These are phyloP conservation scores for Seriola quinqueradiata DNA, from an alignment of 2,113 vertebrate genomes.

Conservation along the genomic window DNA sequence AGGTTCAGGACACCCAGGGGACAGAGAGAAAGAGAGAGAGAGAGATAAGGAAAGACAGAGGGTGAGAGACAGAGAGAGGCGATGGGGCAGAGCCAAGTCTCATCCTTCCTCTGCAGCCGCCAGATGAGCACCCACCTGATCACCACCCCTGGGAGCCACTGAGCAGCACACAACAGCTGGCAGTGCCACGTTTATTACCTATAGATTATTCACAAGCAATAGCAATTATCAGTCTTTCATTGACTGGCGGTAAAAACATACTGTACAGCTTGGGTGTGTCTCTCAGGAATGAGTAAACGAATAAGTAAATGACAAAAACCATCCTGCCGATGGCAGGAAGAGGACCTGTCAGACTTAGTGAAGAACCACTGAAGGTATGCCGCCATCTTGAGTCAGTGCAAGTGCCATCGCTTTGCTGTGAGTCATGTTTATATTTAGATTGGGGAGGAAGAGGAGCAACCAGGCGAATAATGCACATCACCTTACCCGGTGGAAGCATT, in stretches of 20 bases:
- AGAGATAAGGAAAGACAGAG: background rate
- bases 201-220: conserved; percentile 68
- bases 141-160: conserved; percentile 40
- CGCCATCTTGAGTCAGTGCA: conserved; percentile 70
- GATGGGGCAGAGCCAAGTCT: conserved; percentile 47
- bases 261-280: conserved; percentile 17
- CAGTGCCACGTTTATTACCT: conserved; percentile 61
- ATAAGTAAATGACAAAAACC: background rate
- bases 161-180: conserved; percentile 66
- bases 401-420: conserved; percentile 51
- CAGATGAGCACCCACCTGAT: conserved; percentile 76
- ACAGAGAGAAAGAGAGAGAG: background rate
- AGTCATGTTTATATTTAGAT: conserved; percentile 79
- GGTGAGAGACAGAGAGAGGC: background rate
- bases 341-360: conserved; percentile 40
- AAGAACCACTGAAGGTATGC: conserved; percentile 58
- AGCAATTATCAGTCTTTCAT: conserved; percentile 43
- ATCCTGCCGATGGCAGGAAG: background rate
- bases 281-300: conserved; percentile 2
- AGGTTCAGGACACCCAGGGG: conserved; percentile 14
- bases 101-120: conserved; percentile 42
- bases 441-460: conserved; percentile 73
- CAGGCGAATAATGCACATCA: conserved; percentile 69
- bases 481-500: conserved; percentile 69
- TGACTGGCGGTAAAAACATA: conserved; percentile 36